Base-by-base conservation (phyloP, 2,113 vertebrate genomes). In the Sphaerodactylus townsendi region DNA sequence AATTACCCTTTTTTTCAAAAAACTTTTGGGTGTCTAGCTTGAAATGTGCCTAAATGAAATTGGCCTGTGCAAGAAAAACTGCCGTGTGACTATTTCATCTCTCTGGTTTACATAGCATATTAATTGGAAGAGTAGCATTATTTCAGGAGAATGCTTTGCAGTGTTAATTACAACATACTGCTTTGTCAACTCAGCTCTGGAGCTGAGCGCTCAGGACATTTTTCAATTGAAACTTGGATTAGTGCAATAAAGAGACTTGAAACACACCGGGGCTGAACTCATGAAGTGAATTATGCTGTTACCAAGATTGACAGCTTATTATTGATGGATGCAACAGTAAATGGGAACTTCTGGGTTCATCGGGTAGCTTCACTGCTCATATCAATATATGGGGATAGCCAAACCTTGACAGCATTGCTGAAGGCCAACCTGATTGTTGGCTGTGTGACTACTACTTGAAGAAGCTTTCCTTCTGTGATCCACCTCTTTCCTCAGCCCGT, bases 171-270 rank as follows among this genome's bases (percentile, higher is more conserved):
- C 14, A 41, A 21, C 7, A 44, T 8, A 13, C 0, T 0, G 10
- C 73, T 84, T 56, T 81, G 7, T 76, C 59, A 88, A 33, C 25
- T 73, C 59, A 0, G 0, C 2, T 85, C 23, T 50, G 19, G 68
- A 28, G 44, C 4, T 83, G 30, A 89, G 82, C 70, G 41, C 8
- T 88, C 48, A 77, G 3, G 25, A 10, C 83, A 44, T 89, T 82
- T 84, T 89, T 87, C 87, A 9, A 56, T 74, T 70, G 37, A 28
- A 71, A 71, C 37, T 71, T 71, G 69, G 69, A 23, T 71, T 10
- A 41, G 69, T 71, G 3, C 69, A 41, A 25, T 21, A 21, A 8
- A 69, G 17, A 37, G 37, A 25, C 37, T 41, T 4, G 37, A 41
- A 71, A 71, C 37, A 25, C 7, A 2, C 15, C 21, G 35, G 21